Evolutionary conservation across 2,888 invertebrate species (phyloP).

Genomic region (Hartigia nigra): DNA sequence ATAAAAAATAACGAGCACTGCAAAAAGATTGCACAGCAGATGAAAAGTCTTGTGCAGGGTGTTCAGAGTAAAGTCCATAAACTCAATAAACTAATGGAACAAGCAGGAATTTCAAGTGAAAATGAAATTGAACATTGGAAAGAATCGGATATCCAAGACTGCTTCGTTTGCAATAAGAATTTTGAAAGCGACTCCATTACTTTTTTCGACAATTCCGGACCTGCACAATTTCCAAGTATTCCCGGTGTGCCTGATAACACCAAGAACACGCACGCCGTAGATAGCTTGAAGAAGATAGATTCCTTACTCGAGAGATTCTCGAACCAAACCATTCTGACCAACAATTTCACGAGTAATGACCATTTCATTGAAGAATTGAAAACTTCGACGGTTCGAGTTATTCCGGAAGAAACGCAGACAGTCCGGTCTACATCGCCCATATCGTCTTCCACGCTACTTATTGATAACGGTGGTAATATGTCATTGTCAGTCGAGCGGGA

Average conservation of each 20-base stretch:
- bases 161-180: neutral
- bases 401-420: neutral
- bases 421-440: neutral
- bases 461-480: neutral
- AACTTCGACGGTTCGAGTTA: neutral
- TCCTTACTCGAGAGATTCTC: neutral
- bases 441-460: neutral
- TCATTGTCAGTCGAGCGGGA: neutral
- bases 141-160: neutral
- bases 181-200: neutral
- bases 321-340: neutral
- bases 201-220: neutral
- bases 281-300: neutral
- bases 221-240: neutral
- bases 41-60: neutral
- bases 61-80: neutral
- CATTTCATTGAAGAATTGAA: neutral
- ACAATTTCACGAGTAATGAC: neutral
- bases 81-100: neutral
- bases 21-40: neutral
- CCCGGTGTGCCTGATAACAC: too few relatives aligned
- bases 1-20: neutral
- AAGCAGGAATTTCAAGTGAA: neutral
- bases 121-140: neutral
- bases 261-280: neutral